phyloP scores from a whole-genome alignment of 2,113 vertebrate species.

The Heterotis niloticus region DNA sequence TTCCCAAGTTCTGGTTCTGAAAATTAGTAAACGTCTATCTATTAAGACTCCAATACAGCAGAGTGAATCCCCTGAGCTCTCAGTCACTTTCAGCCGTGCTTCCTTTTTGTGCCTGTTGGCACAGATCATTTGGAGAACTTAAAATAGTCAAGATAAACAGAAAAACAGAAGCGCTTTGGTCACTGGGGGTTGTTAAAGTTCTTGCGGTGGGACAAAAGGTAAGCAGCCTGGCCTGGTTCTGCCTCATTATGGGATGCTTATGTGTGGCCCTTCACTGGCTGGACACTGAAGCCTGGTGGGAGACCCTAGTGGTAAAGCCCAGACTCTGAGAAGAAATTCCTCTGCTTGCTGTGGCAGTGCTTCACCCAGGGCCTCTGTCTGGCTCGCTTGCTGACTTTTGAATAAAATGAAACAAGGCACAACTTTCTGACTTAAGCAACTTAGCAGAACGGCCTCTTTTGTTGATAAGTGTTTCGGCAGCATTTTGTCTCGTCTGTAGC shows the following conservation, averaged over 20 bases:
- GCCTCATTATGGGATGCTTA: slow-evolving; percentile 40
- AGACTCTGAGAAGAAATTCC: slow-evolving; percentile 49
- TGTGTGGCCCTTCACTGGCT: slow-evolving; percentile 23
- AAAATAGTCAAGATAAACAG: background rate
- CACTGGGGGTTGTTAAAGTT: background rate
- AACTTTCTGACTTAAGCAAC: slow-evolving; percentile 43
- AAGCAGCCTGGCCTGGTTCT: background rate
- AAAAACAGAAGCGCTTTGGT: background rate
- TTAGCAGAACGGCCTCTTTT: slow-evolving; percentile 35
- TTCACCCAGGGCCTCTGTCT: slow-evolving; percentile 25
- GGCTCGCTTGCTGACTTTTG: slow-evolving; percentile 30
- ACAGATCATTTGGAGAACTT: background rate
- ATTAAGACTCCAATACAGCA: background rate
- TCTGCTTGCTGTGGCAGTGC: slow-evolving; percentile 33
- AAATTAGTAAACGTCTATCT: background rate
- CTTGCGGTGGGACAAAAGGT: background rate
- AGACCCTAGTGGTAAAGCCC: slow-evolving; percentile 39
- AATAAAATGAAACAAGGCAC: slow-evolving; percentile 42
- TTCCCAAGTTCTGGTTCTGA: background rate
- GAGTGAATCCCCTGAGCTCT: background rate
- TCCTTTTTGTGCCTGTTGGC: background rate
- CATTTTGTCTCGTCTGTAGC: background rate
- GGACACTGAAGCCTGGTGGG: slow-evolving; percentile 24
- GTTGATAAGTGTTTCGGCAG: too few relatives aligned
- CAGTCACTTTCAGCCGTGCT: background rate